phyloP scores from a whole-genome alignment of 2,888 invertebrate species.

The Cephus runcator region DNA sequence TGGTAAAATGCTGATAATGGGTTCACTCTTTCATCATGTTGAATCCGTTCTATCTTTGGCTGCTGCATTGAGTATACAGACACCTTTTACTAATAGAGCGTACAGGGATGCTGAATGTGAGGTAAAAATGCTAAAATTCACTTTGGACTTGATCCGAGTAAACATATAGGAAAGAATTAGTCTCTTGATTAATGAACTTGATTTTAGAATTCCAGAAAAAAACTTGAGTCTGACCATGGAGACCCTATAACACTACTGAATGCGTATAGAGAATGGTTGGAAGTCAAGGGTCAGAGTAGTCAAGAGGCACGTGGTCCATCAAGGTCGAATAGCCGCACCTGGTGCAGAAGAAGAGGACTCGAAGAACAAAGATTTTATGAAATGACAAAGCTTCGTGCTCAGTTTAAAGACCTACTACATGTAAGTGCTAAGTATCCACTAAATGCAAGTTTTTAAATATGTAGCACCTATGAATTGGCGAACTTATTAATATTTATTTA shows the following conservation, averaged over 20 bases:
- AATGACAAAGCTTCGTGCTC: constrained; percentile 90
- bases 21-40: constrained; percentile 87
- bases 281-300: constrained; percentile 73
- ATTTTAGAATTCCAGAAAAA: constrained; percentile 75
- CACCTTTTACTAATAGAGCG: constrained; percentile 90
- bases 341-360: constrained; percentile 90
- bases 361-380: constrained; percentile 99
- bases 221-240: constrained; percentile 93
- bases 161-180: neutral
- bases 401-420: constrained; percentile 85
- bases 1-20: constrained; percentile 95
- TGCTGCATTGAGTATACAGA: constrained; percentile 92
- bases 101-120: constrained; percentile 87
- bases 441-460: constrained; percentile 52
- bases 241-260: constrained; percentile 93
- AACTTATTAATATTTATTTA: constrained; percentile 9
- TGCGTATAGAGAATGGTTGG: constrained; percentile 89
- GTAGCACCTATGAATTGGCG: constrained; percentile 7
- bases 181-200: constrained; percentile 4
- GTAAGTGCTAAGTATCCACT: constrained; percentile 61
- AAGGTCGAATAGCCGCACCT: constrained; percentile 69
- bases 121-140: constrained; percentile 64
- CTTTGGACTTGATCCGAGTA: neutral
- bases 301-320: constrained; percentile 50
- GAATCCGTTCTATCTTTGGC: constrained; percentile 91